phyloP scores from a whole-genome alignment of 2,888 invertebrate species.

The Calliphora vomitoria region DNA sequence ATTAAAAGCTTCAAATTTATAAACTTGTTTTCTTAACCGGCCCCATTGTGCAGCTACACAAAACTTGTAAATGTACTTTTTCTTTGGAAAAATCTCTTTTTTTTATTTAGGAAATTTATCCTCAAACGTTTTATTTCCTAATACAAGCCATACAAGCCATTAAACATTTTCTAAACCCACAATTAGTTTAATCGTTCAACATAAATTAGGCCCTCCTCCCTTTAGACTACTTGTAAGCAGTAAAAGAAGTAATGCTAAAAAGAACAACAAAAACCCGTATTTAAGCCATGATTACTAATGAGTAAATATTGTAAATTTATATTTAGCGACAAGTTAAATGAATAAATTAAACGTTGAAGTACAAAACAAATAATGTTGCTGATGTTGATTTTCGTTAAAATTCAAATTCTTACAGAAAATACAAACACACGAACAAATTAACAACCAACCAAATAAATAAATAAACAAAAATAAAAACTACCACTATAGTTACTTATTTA shows the following conservation, averaged over 20 bases:
- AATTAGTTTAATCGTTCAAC: background rate
- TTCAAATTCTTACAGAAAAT: background rate
- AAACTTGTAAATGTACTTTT: background rate
- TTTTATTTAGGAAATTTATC: background rate
- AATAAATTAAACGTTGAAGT: constrained; percentile 39
- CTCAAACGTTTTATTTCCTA: background rate
- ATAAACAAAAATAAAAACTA: background rate
- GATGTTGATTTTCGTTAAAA: constrained; percentile 17
- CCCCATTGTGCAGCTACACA: no score
- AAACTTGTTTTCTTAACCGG: no score
- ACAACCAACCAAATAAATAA: no score
- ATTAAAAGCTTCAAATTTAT: no score
- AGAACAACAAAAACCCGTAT: constrained; percentile 29
- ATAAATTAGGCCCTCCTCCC: background rate
- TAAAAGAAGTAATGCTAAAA: background rate
- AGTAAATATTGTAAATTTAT: constrained; percentile 45
- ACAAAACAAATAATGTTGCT: constrained; percentile 20
- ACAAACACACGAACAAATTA: constrained; percentile 9
- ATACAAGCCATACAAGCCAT: background rate
- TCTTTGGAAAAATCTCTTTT: background rate
- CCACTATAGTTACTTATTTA: background rate
- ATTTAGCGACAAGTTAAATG: constrained; percentile 32
- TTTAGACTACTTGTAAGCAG: background rate
- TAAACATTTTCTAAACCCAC: background rate
- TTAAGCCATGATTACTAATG: constrained; percentile 55